Base-by-base conservation (phyloP, 64 coral and sea anemone species). In the Catalaphyllia jardinei region DNA sequence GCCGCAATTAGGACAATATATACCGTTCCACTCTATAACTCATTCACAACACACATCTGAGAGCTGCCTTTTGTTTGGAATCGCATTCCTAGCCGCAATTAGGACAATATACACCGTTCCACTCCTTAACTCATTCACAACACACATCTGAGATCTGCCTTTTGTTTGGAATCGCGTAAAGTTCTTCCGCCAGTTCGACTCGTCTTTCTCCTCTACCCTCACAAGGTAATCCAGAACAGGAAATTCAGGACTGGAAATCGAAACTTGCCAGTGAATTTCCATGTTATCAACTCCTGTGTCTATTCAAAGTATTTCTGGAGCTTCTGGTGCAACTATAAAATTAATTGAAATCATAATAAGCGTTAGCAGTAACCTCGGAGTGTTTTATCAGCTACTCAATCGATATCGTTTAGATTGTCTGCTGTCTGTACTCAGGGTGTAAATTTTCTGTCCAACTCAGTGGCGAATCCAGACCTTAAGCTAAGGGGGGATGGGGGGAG, bases 191-290 rank as follows among this genome's bases (percentile, higher is more conserved):
- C n/a, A 1, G 51, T 15, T 15, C 57, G 50, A 15, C 10, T 79
- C 51, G 29, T 79, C 50, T 31, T 79, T 60, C 52, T 79, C 52
- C 13, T 51, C 13, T 28, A 60, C 51, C 25, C 57, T 51, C 4
- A 60, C 77, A 8, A 79, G 50, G 13, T 79, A 79, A 59, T 79
- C 77, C 51, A 60, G 77, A 29, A 79, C 77, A 55, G 77, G 52
- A 59, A 22, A 4, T 59, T 24, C 52, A 14, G 77, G 52, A 59
- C 31, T 8, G 10, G 77, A 59, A 52, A 79, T 8, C 51, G 77
- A 79, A 4, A n/a, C 77, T 10, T 60, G 29, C 77, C 77, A 79
- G 13, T 60, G 77, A 8, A 79, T 79, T 79, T 59, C n/a, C 51
- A 79, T 29, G 11, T 79, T 10, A 79, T 79, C 15, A 79, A 60